Base-by-base conservation (phyloP, 2,113 vertebrate genomes). In the Chitala chitala region DNA sequence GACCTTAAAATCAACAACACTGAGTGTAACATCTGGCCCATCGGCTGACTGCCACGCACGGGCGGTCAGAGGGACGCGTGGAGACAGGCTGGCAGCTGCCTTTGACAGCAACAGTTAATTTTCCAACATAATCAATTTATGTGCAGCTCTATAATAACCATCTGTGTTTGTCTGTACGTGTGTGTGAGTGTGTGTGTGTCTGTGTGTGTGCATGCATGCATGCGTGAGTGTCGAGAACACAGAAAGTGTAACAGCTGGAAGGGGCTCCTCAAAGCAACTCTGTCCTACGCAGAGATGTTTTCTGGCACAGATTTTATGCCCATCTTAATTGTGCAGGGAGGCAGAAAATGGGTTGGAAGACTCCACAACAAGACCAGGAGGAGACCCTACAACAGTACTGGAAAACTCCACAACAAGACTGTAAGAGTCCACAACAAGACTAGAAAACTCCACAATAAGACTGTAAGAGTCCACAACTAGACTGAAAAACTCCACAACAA, bases 91-190 rank as follows among this genome's bases (percentile, higher is more conserved):
- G 91, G 91, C 90, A 89, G 91, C 91, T 93, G 92, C 91, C 89
- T 92, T 91, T 90, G 91, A 92, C 91, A 89, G 92, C 90, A 90
- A 92, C 92, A 90, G 90, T 93, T 94, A 77, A 92, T 91, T 94
- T 93, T 92, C 92, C 92, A 92, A 92, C 86, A 91, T 92, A 91
- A 94, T 93, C 92, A 92, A 92, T 93, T 93, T 92, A 92, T 92
- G 92, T 91, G 89, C 90, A 89, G 91, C 89, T 93, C 90, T 91
- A 92, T 91, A 88, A 90, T 88, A 89, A 90, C 93, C 92, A 93
- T 94, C 92, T 94, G 92, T 88, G 91, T 91, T 86, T 87, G 87
- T 87, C 87, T 88, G 89, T 90, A 89, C 63, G 40, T 13, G 15
- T 22, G 40, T 46, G 24, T n/a, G 31, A 48, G 46, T 48, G 22